Evolutionary conservation across 1,140 invertebrate genomes (phyloP), one percentile per base, ranked within the genome.

Genomic region (Cyrtorhinus lividipennis): DNA sequence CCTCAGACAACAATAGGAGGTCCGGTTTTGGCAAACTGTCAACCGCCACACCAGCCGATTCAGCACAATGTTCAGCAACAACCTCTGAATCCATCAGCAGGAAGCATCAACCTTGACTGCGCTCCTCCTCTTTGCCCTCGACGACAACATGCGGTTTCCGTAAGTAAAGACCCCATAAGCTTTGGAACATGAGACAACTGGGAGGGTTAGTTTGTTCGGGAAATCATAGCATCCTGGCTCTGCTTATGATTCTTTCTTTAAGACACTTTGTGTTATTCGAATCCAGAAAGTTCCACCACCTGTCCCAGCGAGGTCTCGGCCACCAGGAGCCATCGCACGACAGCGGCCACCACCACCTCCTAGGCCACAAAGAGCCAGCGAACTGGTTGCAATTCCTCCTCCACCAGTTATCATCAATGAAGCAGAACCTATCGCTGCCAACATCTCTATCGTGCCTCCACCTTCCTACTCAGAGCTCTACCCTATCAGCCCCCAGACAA

Each of bases 401-500:
- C 67, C 69, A 10, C 71, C 72, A 5, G 60, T 56, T 45, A 15
- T 44, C 27, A 25, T 24, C 3, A 59, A 53, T 24, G 57, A 46
- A 1, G 23, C 27, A 1, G 24, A 13, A 22, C 25, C 58, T 8
- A n/a, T n/a, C n/a, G 56, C 26, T 23, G 26, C 30, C 2, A 73
- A 74, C 66, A 75, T 76, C 68, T 73, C 75, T 27, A 75, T 76
- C 69, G 75, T 74, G 66, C 75, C 75, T 1, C 75, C 75, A 1
- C 69, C 76, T 64, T 74, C 76, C 1, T 78, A 78, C 66, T 76
- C 75, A 63, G 75, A 75, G 3, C 75, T 76, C 0, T 76, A 74
- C 15, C 67, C 68, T 60, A 3, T 72, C n/a, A 68, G 71, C 24
- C 20, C 26, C 25, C 25, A 59, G 22, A 59, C 58, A 15, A 59